Base-by-base conservation (phyloP, 2,797 vertebrate genomes). In the Sebastes minor region DNA sequence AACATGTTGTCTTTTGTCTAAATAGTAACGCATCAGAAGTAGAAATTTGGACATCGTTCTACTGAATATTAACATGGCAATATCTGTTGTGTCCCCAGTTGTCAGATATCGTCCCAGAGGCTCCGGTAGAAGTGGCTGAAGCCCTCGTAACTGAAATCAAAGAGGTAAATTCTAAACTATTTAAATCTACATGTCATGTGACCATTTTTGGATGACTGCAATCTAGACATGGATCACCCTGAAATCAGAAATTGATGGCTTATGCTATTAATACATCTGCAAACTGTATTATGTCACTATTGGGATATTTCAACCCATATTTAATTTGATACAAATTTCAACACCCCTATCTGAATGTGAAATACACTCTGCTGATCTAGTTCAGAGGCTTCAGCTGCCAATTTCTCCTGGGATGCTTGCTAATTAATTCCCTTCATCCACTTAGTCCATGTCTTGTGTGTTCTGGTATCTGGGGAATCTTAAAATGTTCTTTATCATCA, bases 71-170 rank as follows among this genome's bases (percentile, higher is more conserved):
- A 11, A 74, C 60, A 8, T 57, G 32, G 4, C 5, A 4, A 2
- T 11, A 16, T 68, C 9, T 76, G 46, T 65, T 42, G 8, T 78
- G 16, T 79, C 33, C 2, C 22, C 81, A 94, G 93, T 83, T 83
- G 5, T 57, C 69, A 0, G 78, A 82, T 6, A 16, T 52, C 4
- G 18, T 85, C 63, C 71, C 85, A 0, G 84, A 90, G 64, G 72
- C 78, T 79, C 28, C 9, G 0, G 74, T 64, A 11, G 82, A 84
- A 53, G 78, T 75, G 55, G 59, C 69, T 35, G 73, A 88, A 71
- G 68, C 57, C 22, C 53, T 25, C 0, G 59, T 78, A 20, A 23
- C 61, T 64, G 74, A 85, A 74, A 56, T 86, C 6, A 25, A 57
- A 22, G 80, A 91, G 88, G 92, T 93, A 82, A 71, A 71, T 32